Percentiles rank a stretch among this genome's conserved stretches.
Conservation (phyloP, 2,113 vertebrate species). For the Chionis minor region DNA sequence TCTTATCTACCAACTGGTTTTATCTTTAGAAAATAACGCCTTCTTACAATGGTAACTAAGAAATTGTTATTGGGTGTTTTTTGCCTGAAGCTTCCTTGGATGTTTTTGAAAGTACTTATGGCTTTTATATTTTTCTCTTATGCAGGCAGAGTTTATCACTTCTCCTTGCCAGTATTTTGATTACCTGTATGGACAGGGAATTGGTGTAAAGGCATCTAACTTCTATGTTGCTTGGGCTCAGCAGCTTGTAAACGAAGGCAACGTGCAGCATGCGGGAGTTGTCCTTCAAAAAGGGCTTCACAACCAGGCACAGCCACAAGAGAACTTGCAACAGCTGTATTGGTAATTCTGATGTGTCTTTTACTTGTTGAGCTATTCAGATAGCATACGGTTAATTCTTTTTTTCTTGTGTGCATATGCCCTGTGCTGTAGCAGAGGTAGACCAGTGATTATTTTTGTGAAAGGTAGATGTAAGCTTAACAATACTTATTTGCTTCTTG, state of each 20-base stretch:
- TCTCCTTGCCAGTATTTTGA: constrained; percentile 39
- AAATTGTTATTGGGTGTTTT: neutral
- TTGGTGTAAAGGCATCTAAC: neutral
- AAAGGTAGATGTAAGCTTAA: neutral
- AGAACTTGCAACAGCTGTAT: neutral
- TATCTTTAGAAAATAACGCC: neutral
- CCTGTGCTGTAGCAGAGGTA: neutral
- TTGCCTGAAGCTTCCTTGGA: neutral
- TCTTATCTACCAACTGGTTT: neutral
- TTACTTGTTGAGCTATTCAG: neutral
- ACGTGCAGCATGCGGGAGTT: neutral
- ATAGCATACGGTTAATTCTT: fast-evolving
- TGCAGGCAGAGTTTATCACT: constrained; percentile 29
- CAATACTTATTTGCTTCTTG: neutral
- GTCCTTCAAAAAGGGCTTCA: constrained; percentile 27
- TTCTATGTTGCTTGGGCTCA: constrained; percentile 50
- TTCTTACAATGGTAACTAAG: fast-evolving
- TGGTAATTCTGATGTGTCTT: neutral
- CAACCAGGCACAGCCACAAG: constrained; percentile 9
- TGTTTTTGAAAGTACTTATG: neutral
- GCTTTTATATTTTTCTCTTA: neutral
- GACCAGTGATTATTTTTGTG: neutral
- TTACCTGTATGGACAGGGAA: neutral
- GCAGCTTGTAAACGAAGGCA: neutral
- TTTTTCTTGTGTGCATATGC: neutral